phyloP scores from a whole-genome alignment of 2,888 invertebrate species.

The Priocnemis perturbator region DNA sequence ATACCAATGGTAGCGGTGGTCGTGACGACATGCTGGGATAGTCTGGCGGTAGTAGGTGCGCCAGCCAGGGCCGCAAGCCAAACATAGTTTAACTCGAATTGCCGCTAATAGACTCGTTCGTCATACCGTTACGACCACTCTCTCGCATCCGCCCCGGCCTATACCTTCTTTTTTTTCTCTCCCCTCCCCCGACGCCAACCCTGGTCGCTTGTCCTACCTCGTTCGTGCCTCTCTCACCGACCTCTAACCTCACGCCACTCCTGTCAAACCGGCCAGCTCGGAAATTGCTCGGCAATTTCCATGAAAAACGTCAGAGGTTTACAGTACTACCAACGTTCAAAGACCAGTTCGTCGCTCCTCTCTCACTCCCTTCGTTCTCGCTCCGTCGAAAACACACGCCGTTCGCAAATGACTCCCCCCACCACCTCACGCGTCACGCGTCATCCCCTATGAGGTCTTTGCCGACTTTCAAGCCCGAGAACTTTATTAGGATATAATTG shows the following conservation, averaged over 20 bases:
- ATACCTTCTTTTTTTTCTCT: neutral
- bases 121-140: conserved; percentile 39
- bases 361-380: neutral
- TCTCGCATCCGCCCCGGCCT: neutral
- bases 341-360: conserved; percentile 21
- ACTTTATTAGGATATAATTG: conserved; percentile 47
- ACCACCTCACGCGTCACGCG: neutral
- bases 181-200: too few relatives aligned
- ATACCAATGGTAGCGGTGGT: too few relatives aligned
- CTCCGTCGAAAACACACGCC: neutral
- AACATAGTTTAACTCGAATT: conserved; percentile 60
- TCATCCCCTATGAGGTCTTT: neutral
- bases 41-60: conserved; percentile 30
- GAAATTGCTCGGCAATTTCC: conserved; percentile 59
- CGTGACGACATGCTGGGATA: too few relatives aligned
- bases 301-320: conserved; percentile 57
- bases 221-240: conserved; percentile 13
- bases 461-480: conserved; percentile 39
- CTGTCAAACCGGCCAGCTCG: conserved; percentile 34
- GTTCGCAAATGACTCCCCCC: neutral
- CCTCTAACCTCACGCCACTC: conserved; percentile 19
- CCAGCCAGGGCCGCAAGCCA: conserved; percentile 51
- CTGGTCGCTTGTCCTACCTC: neutral
- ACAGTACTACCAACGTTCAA: conserved; percentile 41
- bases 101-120: conserved; percentile 60